Percentiles rank a stretch among this genome's conserved stretches.
Evolutionary conservation across 92 coral and sea anemone genomes (phyloP).

Genomic region (Chrysogorgia sp.): DNA sequence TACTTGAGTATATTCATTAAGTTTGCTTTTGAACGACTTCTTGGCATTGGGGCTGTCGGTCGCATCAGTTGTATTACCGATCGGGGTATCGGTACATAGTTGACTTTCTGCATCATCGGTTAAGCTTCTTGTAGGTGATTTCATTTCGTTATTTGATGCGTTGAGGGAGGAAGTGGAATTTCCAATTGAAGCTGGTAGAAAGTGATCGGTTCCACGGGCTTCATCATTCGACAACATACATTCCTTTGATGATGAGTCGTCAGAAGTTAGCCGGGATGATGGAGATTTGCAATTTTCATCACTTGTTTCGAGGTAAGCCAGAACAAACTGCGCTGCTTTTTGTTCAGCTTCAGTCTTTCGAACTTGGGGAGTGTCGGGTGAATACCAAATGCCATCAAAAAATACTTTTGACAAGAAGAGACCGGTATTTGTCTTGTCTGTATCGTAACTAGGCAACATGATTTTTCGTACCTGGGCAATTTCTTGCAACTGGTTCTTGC

Average conservation of each 20-base stretch:
- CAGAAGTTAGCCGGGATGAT: background rate
- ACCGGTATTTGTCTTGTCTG: constrained; percentile 10
- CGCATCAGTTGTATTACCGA: background rate
- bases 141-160: too few relatives aligned
- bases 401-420: constrained; percentile 67
- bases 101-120: background rate
- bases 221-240: too few relatives aligned
- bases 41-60: constrained; percentile 13
- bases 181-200: too few relatives aligned
- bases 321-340: constrained; percentile 68
- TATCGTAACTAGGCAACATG: constrained; percentile 57
- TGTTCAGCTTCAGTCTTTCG: constrained; percentile 71
- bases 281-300: background rate
- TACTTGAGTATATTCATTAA: constrained; percentile 17
- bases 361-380: constrained; percentile 54
- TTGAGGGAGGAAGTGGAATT: too few relatives aligned
- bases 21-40: constrained; percentile 15
- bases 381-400: constrained; percentile 64
- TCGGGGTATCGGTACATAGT: background rate
- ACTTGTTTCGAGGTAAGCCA: constrained; percentile 39
- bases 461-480: constrained; percentile 68
- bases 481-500: constrained; percentile 72
- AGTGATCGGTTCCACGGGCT: too few relatives aligned
- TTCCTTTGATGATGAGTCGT: background rate
- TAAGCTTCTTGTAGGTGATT: background rate